A percentile compares a stretch with the other conserved stretches of the same genome.
Evolutionary conservation across 2,113 vertebrate genomes (phyloP).

Genomic region (Blennius ocellaris): DNA sequence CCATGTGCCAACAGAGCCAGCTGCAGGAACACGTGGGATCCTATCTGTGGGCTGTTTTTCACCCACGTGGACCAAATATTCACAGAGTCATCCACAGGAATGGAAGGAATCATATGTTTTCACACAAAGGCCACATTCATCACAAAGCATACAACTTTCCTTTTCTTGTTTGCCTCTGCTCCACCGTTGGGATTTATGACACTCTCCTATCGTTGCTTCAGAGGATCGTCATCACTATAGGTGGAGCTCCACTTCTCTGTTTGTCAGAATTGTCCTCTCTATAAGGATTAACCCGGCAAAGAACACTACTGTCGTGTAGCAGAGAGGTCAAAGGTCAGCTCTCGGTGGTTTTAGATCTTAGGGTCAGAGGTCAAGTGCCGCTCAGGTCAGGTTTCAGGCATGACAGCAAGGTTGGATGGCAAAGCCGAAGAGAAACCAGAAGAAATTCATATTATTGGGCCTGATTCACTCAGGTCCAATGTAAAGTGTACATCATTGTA

Average conservation of each 20-base stretch:
- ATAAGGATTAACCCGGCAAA: constrained; percentile 8
- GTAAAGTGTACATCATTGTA: too few relatives aligned
- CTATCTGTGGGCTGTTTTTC: constrained; percentile 19
- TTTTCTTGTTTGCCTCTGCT: not conserved
- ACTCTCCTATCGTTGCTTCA: not conserved
- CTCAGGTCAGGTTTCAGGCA: constrained; percentile 23
- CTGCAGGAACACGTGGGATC: constrained; percentile 26
- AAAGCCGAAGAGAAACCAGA: not conserved
- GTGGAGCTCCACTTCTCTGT: not conserved
- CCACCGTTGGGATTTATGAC: not conserved
- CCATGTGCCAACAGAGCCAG: constrained; percentile 30
- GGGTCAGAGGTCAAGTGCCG: constrained; percentile 23
- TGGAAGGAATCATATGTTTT: constrained; percentile 44
- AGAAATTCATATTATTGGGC: not conserved
- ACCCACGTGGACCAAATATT: constrained; percentile 33
- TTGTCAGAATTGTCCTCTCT: constrained; percentile 17
- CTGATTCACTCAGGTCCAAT: too few relatives aligned
- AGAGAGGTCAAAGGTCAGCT: constrained; percentile 46
- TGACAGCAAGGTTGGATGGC: constrained; percentile 38
- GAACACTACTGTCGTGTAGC: constrained; percentile 13
- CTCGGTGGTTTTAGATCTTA: constrained; percentile 39
- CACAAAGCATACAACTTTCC: not conserved
- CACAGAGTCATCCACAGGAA: constrained; percentile 41
- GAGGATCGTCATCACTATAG: not conserved
- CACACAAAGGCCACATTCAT: constrained; percentile 52